Base-by-base conservation (phyloP, 2,888 invertebrate genomes). In the Cataglyphis altisquamis region DNA sequence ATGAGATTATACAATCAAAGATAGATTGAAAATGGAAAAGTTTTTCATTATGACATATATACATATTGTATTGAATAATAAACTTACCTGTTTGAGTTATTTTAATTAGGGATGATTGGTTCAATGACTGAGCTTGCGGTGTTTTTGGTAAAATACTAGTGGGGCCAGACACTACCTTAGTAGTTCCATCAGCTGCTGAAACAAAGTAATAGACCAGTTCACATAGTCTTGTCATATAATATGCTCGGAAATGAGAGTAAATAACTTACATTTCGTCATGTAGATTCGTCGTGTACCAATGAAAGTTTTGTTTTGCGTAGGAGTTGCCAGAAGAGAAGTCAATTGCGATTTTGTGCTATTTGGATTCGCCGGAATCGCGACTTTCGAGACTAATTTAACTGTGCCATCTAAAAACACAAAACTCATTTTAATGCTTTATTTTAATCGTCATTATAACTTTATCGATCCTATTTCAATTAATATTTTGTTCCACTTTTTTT, bases 231-330 rank as follows among this genome's bases (percentile, higher is more conserved):
- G 10, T 78, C 12, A 18, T 36, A 82, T 80, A 25, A 80, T 4
- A 48, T 5, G n/a, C 5, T 32, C 4, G 3, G 10, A 60, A 15
- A 45, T n/a, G 29, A 57, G 12, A 57, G 21, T 18, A 78, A 60
- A 45, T 70, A 8, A 91, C 90, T 92, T 90, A 95, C 97, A 96
- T 95, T 97, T 97, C 0, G 97, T 97, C 97, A 97, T 97, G 87
- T 97, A 96, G 88, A 97, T 97, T 92, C 96, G 95, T 91, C 97
- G 95, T 70, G 96, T 96, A 72, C 96, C 97, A 63, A 97, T 96
- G 39, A 97, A 96, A 10, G 96, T 96, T 94, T 97, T 97, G 89
- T 96, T 97, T 41, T 96, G 96, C 45, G 96, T 95, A 36, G 95
- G 95, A 15, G 97, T 96, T 72, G 97, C 95, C 82, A 96, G 93